phyloP scores from a whole-genome alignment of 2,113 vertebrate species.

The Pachyramphus minor region DNA sequence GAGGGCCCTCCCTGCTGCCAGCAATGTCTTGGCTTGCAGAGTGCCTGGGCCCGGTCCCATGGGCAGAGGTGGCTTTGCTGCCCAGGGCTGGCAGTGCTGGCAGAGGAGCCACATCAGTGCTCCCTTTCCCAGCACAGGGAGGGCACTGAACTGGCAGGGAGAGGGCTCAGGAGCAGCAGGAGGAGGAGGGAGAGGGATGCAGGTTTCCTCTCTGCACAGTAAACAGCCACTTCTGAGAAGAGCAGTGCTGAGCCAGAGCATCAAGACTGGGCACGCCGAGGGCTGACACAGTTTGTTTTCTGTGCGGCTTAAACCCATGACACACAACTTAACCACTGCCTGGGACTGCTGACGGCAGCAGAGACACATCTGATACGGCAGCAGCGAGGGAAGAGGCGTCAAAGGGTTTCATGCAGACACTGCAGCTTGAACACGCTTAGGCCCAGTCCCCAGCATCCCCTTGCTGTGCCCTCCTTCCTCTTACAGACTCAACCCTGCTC shows the following conservation, averaged over 20 bases:
- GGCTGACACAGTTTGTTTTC: slow-evolving; percentile 52
- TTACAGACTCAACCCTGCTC: not conserved
- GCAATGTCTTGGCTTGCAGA: fast-evolving
- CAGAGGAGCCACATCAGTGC: fast-evolving
- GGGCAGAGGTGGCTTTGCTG: not conserved
- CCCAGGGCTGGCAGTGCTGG: not conserved
- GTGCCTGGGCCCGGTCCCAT: fast-evolving
- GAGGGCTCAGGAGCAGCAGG: not conserved
- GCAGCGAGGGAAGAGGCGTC: not conserved
- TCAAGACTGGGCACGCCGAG: slow-evolving; percentile 26
- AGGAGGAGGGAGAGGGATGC: not conserved
- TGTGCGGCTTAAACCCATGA: not conserved
- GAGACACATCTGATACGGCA: slow-evolving; percentile 12
- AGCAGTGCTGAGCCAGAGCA: not conserved
- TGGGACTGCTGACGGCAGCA: slow-evolving; percentile 53
- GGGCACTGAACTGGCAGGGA: not conserved
- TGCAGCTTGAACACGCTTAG: not conserved
- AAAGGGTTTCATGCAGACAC: not conserved
- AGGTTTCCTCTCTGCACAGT: not conserved
- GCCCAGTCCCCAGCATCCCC: fast-evolving
- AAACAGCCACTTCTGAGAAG: not conserved
- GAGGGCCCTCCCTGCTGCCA: not conserved
- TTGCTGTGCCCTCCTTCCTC: not conserved
- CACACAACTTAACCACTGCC: slow-evolving; percentile 7
- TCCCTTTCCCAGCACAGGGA: not conserved